Evolutionary conservation across 1,140 invertebrate species (phyloP), one percentile per base, ranked within the genome.

Genomic region (Ceratosolen solmsi): DNA sequence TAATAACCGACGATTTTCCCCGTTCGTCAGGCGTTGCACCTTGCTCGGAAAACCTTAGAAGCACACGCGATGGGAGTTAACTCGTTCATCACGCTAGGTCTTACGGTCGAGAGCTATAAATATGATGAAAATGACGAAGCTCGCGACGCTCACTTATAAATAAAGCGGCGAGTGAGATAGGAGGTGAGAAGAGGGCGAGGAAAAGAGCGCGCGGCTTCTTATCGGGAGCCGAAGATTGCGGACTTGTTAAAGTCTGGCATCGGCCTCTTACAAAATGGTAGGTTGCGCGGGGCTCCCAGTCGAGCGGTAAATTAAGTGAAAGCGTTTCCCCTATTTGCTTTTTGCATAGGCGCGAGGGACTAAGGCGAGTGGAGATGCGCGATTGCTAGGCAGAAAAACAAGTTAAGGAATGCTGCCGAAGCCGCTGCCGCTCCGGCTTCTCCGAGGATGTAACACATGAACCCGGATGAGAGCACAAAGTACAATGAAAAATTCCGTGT

Each of bases 261-360:
- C 33, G n/a, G 41, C 30, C 72, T 73, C 79, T 76, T 76, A 72
- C 36, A 79, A 79, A 77, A 85, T 74, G 78, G 51, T 76, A 78
- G 73, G 71, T 83, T 84, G 77, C 27, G 74, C 17, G 76, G 58
- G 54, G 54, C 80, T 75, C 33, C 41, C 82, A 80, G 74, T 76
- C 83, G 75, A 85, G 84, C 84, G 68, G 85, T 87, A 86, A 87
- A 86, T 84, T 86, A 86, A 85, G 72, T 63, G 51, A 80, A 74
- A 70, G 71, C 46, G 63, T 76, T 78, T 84, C 72, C 65, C 80
- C 27, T 77, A 49, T 79, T 79, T 49, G 83, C 82, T 84, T 84
- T 82, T 85, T 83, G 85, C 85, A 84, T 84, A 85, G n/a, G n/a
- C 79, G 65, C 83, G 70, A 80, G 75, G 70, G 63, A 20, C 33